Percentiles rank a stretch among this genome's conserved stretches.
These are phyloP conservation scores for Candoia aspera DNA, from an alignment of 2,113 vertebrate species.

Conservation along the genomic window DNA sequence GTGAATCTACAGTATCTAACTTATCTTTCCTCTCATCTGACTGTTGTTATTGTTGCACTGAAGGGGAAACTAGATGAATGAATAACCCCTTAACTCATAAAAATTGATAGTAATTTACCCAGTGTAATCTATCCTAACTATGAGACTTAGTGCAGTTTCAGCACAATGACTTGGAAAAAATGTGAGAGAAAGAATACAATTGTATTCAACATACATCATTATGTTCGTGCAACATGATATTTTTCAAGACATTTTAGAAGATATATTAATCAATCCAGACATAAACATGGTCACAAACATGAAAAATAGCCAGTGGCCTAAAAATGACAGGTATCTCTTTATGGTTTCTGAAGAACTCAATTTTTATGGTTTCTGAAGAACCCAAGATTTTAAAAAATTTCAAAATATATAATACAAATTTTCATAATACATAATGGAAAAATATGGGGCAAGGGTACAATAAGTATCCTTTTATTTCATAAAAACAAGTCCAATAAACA, in stretches of 20 bases:
- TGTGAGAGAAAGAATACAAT: not conserved
- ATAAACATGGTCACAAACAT: not conserved
- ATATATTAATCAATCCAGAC: not conserved
- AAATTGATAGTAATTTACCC: not conserved
- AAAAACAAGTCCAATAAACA: not conserved
- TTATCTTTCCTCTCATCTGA: not conserved
- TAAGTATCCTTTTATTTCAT: not conserved
- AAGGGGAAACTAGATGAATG: not conserved
- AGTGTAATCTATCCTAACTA: not conserved
- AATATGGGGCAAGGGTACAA: not conserved
- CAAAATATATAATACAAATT: not conserved
- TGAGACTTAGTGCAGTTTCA: not conserved
- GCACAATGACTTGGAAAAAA: not conserved
- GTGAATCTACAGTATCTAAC: not conserved
- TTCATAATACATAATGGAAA: not conserved
- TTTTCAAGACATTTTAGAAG: not conserved
- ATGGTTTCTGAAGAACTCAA: not conserved
- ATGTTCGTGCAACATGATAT: not conserved
- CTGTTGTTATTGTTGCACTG: not conserved
- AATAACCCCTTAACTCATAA: not conserved
- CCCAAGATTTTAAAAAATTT: not conserved
- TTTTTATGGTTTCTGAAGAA: not conserved
- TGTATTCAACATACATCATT: not conserved
- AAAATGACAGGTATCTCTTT: not conserved
- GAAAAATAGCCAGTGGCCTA: not conserved